phyloP scores from a whole-genome alignment of 2,797 vertebrate genomes.

The Danionella dracula region DNA sequence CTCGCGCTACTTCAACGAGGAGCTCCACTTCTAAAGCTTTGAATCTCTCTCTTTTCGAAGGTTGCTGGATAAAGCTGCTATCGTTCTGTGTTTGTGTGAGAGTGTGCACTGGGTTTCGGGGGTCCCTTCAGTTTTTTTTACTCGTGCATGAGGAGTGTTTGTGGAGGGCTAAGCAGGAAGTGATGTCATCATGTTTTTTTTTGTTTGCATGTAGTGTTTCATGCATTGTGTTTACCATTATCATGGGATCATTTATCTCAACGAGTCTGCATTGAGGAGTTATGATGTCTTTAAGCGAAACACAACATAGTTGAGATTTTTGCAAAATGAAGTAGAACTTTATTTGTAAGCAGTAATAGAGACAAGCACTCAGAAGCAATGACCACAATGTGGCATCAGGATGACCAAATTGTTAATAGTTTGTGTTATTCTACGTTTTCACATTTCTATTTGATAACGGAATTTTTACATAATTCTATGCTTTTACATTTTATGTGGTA shows the following conservation, averaged over 20 bases:
- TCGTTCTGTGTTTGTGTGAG: neutral
- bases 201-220: slow-evolving; percentile 31
- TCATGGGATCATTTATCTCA: slow-evolving; percentile 32
- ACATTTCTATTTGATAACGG: no score
- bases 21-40: slow-evolving; percentile 96
- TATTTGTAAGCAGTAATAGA: neutral
- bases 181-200: slow-evolving; percentile 15
- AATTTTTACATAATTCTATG: no score
- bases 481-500: no score
- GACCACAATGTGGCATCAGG: no score
- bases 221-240: slow-evolving; percentile 17
- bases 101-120: no score
- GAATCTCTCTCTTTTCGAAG: slow-evolving; percentile 82
- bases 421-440: no score
- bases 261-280: no score
- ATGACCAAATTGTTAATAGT: no score
- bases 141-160: slow-evolving; percentile 30
- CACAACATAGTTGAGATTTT: neutral
- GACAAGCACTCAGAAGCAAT: no score
- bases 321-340: no score
- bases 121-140: no score
- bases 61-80: slow-evolving; percentile 74
- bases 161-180: neutral
- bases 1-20: slow-evolving; percentile 99
- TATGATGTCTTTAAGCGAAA: slow-evolving; percentile 63